Percentiles rank a stretch among this genome's conserved stretches.
phyloP scores from a whole-genome alignment of 2,797 vertebrate genomes.

The Pogonophryne albipinna region DNA sequence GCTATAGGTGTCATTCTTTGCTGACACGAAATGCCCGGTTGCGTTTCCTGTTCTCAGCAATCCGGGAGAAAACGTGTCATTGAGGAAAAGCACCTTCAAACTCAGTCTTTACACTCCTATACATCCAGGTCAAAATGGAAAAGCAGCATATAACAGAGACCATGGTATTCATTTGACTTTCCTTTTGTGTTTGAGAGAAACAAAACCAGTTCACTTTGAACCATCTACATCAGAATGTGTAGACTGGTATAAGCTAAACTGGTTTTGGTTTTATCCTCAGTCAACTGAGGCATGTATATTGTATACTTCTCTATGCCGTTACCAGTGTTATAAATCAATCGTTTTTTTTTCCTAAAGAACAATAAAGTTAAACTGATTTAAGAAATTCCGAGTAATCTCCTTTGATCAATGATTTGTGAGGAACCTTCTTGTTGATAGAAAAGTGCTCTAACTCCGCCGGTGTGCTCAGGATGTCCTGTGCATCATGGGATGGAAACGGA shows the following conservation, averaged over 20 bases:
- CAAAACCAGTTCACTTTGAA: conserved; percentile 1
- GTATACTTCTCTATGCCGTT: conserved; percentile 13
- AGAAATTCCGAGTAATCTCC: not conserved
- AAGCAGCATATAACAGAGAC: not conserved
- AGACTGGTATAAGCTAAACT: not conserved
- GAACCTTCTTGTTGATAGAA: not conserved
- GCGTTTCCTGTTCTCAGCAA: conserved; percentile 86
- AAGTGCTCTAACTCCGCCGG: not conserved
- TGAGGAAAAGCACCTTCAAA: conserved; percentile 86
- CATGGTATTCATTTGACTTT: conserved; percentile 36
- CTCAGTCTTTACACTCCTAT: no score
- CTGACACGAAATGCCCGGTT: conserved; percentile 98
- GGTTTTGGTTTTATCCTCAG: conserved; percentile 4
- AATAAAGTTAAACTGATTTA: conserved; percentile 32
- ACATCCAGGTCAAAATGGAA: not conserved
- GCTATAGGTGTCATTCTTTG: conserved; percentile 84
- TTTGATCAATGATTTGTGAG: not conserved
- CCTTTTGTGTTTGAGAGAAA: not conserved
- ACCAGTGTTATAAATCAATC: conserved; percentile 8
- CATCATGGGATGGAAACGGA: conserved; percentile 91
- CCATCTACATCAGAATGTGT: not conserved
- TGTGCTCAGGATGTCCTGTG: conserved; percentile 60
- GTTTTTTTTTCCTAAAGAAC: conserved; percentile 3
- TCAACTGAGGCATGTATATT: conserved; percentile 25
- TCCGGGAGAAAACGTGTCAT: conserved; percentile 99